Base-by-base conservation (phyloP, 2,888 invertebrate species). In the Trissonchulus sp. region DNA sequence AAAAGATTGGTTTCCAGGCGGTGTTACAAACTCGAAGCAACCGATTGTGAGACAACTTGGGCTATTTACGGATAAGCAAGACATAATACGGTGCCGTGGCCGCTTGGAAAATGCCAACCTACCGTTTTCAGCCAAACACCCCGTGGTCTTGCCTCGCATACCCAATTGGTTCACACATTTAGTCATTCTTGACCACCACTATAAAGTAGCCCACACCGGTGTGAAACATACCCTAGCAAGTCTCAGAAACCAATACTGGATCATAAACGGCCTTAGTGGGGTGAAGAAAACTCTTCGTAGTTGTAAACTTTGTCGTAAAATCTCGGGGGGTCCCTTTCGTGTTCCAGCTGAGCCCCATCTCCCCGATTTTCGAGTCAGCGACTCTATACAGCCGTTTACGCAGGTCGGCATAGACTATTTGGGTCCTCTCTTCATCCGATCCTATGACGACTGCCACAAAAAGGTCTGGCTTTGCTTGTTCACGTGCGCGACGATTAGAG, bases 381-480 rank as follows among this genome's bases (percentile, higher is more conserved):
- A 30, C 3, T 69, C 33, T n/a, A n/a, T n/a, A n/a, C 33, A 15
- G 3, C 69, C 69, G 2, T 69, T 69, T 34, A 18, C 69, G 18
- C 28, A 34, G 3, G 33, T 31, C 15, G 69, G 69, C 15, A 18
- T 69, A 3, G 69, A 69, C 33, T 69, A 69, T 30, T 35, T 69
- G 8, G 69, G 69, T 34, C 69, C 69, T 8, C 23, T 69, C 23
- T 34, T 2, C 33, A 30, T 69, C 69, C 8, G 31, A 30, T 8
- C 8, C 15, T 28, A 23, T 63, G 65, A 23, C 8, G 31, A 8
- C n/a, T 8, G 33, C 23, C 3, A 23, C 8, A 30, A 74, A 69
- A 74, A 74, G 28, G 31, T 62, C 3, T 74, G 68, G 63, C 8
- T 74, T 30, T 74, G 74, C 28, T 35, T 74, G 37, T 74, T 74